Conservation (phyloP, 2,113 vertebrate species). For the Pleuronectes platessa region DNA sequence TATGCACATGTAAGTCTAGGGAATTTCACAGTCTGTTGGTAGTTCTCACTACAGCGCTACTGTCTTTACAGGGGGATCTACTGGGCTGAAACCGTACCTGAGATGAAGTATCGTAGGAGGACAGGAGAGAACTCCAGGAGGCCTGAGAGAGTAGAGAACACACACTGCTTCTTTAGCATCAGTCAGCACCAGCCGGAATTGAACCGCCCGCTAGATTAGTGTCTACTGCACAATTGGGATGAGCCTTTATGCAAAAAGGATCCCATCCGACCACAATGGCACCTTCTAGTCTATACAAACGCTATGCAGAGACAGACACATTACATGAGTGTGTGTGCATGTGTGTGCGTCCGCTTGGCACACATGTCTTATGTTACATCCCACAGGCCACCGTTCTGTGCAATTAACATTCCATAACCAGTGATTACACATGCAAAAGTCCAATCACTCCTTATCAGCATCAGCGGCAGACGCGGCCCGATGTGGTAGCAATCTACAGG, state of each 20-base stretch:
- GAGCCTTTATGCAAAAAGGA: constrained; percentile 44
- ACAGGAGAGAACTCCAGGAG: constrained; percentile 77
- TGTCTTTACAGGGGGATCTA: constrained; percentile 37
- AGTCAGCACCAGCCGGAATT: constrained; percentile 21
- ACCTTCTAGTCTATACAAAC: constrained; percentile 39
- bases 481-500: constrained; percentile 53
- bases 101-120: constrained; percentile 78
- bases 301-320: constrained; percentile 20
- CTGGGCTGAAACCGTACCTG: constrained; percentile 72
- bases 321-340: constrained; percentile 5
- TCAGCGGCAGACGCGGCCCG: constrained; percentile 43
- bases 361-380: constrained; percentile 55
- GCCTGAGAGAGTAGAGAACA: constrained; percentile 75
- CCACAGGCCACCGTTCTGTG: constrained; percentile 62
- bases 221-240: constrained; percentile 34
- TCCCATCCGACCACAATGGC: constrained; percentile 16
- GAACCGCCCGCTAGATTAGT: neutral
- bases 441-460: constrained; percentile 70
- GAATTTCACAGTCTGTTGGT: constrained; percentile 8
- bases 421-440: constrained; percentile 73
- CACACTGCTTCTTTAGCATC: constrained; percentile 59
- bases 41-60: constrained; percentile 17
- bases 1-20: constrained; percentile 10
- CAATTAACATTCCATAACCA: constrained; percentile 75
- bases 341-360: neutral